A percentile compares a stretch with the other conserved stretches of the same genome.
phyloP scores from a whole-genome alignment of 2,113 vertebrate species.

The Actenoides lindsayi region DNA sequence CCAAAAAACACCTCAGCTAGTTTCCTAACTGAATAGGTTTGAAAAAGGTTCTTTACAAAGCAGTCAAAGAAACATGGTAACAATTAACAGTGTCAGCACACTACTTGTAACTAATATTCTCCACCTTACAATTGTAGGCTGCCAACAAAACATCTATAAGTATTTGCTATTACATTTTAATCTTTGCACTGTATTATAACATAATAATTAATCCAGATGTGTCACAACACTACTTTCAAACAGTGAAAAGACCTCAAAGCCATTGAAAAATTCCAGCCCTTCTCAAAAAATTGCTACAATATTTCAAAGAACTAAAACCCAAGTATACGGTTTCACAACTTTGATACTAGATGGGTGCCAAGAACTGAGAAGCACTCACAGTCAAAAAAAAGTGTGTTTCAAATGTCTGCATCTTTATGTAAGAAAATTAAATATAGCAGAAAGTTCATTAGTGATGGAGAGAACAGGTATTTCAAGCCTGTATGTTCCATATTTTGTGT shows the following conservation, averaged over 20 bases:
- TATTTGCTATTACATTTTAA: background rate
- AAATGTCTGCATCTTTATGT: background rate
- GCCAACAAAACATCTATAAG: background rate
- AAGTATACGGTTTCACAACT: background rate
- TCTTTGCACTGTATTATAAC: constrained; percentile 22
- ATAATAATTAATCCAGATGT: constrained; percentile 11
- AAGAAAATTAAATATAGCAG: background rate
- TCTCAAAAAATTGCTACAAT: background rate
- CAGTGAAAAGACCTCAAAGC: background rate
- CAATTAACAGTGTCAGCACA: background rate
- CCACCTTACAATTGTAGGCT: background rate
- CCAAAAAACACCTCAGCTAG: background rate
- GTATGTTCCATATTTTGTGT: background rate
- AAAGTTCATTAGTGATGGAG: background rate
- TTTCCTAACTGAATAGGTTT: background rate
- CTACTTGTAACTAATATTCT: background rate
- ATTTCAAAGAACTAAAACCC: background rate
- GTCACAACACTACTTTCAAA: background rate
- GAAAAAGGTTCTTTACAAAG: background rate
- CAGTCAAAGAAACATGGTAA: background rate
- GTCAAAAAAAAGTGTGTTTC: background rate
- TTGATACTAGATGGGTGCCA: background rate
- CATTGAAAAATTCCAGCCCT: background rate
- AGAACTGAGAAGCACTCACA: background rate
- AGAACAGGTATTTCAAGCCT: background rate